Evolutionary conservation across 1,140 invertebrate genomes (phyloP).

Genomic region (Pseudachorutes palmiensis): DNA sequence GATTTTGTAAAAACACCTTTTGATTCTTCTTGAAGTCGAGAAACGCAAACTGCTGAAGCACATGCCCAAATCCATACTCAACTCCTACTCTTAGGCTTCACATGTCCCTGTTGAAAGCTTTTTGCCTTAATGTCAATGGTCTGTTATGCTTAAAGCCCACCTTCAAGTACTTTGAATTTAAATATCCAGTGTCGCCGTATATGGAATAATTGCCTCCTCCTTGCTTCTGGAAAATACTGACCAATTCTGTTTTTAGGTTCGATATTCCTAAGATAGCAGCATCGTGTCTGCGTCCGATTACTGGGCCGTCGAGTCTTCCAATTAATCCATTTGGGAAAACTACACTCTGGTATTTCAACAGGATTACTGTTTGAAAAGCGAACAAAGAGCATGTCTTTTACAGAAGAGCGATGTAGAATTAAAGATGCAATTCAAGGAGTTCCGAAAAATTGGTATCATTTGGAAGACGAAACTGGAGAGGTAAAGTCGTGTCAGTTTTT

Average conservation of each 20-base stretch:
- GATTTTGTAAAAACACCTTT: constrained; percentile 11
- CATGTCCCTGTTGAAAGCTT: constrained; percentile 12
- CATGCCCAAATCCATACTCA: constrained; percentile 20
- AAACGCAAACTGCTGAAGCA: constrained; percentile 17
- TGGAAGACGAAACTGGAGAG: too few relatives aligned
- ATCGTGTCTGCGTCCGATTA: neutral
- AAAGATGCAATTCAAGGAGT: too few relatives aligned
- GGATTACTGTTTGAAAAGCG: too few relatives aligned
- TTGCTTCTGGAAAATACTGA: neutral
- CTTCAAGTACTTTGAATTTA: constrained; percentile 5
- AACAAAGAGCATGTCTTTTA: too few relatives aligned
- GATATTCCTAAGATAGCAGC: neutral
- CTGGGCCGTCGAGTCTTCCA: constrained; percentile 11
- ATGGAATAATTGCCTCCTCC: neutral
- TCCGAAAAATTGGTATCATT: too few relatives aligned
- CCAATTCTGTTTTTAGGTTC: neutral
- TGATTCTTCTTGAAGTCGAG: constrained; percentile 25
- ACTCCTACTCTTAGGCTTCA: constrained; percentile 10
- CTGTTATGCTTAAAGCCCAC: constrained; percentile 15
- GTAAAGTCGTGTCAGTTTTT: too few relatives aligned
- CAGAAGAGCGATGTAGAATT: too few relatives aligned
- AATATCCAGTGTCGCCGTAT: constrained; percentile 1
- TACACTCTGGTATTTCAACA: constrained; percentile 16
- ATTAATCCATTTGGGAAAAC: constrained; percentile 21
- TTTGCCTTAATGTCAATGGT: constrained; percentile 1